phyloP scores from a whole-genome alignment of 2,888 invertebrate species.

The Stratiomys singularior region DNA sequence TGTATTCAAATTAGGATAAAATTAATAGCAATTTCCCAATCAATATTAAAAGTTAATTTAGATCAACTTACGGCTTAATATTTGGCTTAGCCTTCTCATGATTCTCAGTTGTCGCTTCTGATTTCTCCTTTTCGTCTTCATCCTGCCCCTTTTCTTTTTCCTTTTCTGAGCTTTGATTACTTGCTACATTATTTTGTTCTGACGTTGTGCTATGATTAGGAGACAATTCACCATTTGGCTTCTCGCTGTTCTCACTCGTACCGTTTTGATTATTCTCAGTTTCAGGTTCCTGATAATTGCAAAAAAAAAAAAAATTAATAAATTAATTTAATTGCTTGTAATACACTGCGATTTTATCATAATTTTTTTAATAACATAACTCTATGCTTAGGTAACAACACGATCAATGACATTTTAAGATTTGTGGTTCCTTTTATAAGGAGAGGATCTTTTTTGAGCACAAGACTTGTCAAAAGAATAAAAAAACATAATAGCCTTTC shows the following conservation, averaged over 20 bases:
- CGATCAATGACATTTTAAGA: too few relatives aligned
- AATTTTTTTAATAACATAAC: too few relatives aligned
- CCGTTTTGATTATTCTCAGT: conserved; percentile 54
- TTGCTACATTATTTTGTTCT: conserved; percentile 26
- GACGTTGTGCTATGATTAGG: conserved; percentile 49
- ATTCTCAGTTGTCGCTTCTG: conserved; percentile 53
- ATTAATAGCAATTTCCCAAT: too few relatives aligned
- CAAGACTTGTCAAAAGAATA: too few relatives aligned
- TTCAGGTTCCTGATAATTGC: conserved; percentile 56
- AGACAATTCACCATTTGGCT: conserved; percentile 47
- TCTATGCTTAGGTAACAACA: too few relatives aligned
- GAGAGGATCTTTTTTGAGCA: too few relatives aligned
- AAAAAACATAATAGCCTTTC: too few relatives aligned
- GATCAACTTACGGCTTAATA: conserved; percentile 50
- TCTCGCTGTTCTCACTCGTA: conserved; percentile 50
- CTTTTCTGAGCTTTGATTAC: conserved; percentile 51
- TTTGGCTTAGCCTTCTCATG: conserved; percentile 57
- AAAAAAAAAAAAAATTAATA: too few relatives aligned
- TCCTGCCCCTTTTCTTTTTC: conserved; percentile 53
- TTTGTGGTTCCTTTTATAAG: too few relatives aligned
- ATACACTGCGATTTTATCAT: too few relatives aligned
- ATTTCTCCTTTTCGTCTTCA: conserved; percentile 55
- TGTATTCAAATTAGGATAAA: too few relatives aligned
- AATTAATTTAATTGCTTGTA: too few relatives aligned
- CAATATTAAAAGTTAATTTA: not conserved